These are phyloP conservation scores for Calidris pugnax DNA, from an alignment of 2,113 vertebrate species.

Conservation along the genomic window DNA sequence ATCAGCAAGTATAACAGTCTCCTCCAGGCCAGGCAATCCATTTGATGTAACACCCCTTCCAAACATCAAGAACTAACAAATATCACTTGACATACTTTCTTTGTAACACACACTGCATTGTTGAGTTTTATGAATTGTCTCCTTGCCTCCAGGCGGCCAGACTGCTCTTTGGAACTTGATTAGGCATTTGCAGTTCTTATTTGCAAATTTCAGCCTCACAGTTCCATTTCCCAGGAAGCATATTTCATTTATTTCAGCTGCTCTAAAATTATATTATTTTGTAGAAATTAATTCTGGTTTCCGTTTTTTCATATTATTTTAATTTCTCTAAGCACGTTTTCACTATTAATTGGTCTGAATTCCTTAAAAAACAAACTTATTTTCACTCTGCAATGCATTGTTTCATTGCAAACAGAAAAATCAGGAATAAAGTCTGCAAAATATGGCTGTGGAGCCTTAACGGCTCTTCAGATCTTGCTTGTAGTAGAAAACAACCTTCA, in stretches of 20 bases:
- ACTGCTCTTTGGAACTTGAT: not conserved
- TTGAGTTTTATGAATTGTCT: not conserved
- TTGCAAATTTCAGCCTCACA: not conserved
- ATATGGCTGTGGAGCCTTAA: not conserved
- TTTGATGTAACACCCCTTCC: not conserved
- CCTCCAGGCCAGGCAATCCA: not conserved
- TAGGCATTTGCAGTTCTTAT: not conserved
- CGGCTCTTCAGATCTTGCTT: not conserved
- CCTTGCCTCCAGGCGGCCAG: not conserved
- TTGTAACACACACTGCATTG: not conserved
- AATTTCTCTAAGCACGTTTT: not conserved
- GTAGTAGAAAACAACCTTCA: not conserved
- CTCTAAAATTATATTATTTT: not conserved
- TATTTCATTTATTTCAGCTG: not conserved
- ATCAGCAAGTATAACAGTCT: not conserved
- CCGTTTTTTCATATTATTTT: not conserved
- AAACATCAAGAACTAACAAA: not conserved
- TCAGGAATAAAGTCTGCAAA: not conserved
- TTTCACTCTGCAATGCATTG: not conserved
- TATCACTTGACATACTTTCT: not conserved
- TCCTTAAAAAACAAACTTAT: not conserved
- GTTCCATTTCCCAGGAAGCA: not conserved
- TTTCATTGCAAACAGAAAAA: not conserved
- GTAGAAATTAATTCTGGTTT: not conserved
- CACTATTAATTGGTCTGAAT: not conserved